Percentiles rank a stretch among this genome's conserved stretches.
Conservation (phyloP, 2,888 invertebrate species). For the Nebria brevicollis region DNA sequence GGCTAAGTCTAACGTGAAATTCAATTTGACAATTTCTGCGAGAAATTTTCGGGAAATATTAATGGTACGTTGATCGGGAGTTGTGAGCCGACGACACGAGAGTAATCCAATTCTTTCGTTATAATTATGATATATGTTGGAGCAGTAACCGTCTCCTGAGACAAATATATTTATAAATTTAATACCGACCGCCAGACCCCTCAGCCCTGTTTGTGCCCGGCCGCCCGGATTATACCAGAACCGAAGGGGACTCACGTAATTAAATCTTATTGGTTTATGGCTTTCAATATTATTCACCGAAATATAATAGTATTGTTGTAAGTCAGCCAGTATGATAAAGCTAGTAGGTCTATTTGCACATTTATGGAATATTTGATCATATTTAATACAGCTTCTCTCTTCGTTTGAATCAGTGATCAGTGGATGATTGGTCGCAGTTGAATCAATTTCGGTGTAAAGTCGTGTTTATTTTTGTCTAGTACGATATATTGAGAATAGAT, state of each 20-base stretch:
- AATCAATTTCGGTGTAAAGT: too few species aligned
- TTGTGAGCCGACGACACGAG: constrained; percentile 25
- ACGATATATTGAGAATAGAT: neutral
- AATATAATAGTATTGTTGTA: neutral
- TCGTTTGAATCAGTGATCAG: too few species aligned
- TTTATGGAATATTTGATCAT: too few species aligned
- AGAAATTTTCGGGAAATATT: constrained; percentile 35
- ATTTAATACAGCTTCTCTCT: too few species aligned
- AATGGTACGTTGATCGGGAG: constrained; percentile 35
- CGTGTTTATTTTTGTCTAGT: too few species aligned
- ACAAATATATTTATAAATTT: constrained; percentile 46
- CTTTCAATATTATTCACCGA: constrained; percentile 33
- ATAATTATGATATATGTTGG: constrained; percentile 43
- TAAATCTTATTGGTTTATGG: constrained; percentile 45
- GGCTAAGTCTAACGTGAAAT: constrained; percentile 11
- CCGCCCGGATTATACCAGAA: neutral
- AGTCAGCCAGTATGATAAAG: too few species aligned
- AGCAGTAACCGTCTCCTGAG: constrained; percentile 27
- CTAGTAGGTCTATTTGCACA: too few species aligned
- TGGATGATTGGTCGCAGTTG: too few species aligned
- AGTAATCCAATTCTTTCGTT: constrained; percentile 34
- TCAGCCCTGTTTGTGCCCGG: neutral
- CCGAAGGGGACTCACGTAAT: constrained; percentile 18
- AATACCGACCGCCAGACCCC: constrained; percentile 10
- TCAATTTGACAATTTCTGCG: constrained; percentile 37